Evolutionary conservation across 2,888 invertebrate species (phyloP), one percentile per base, ranked within the genome.

Genomic region (Drosophila mayaguana): DNA sequence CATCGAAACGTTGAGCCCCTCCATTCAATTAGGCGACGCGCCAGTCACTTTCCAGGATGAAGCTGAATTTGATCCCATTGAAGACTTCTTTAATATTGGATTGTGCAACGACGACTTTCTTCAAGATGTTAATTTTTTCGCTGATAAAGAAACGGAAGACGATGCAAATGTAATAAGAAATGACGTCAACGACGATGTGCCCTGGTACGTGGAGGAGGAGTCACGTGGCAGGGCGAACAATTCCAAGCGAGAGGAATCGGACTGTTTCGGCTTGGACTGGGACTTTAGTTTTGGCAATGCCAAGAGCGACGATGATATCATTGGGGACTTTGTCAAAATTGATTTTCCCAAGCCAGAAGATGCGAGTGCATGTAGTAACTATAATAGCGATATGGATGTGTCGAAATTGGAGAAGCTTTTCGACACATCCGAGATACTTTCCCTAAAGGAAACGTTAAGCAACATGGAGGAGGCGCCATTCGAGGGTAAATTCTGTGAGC

Each of bases 311-410:
- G 53, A 57, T 8, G 75, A 77, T 32, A 32, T 66, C 1, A 70
- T 79, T 43, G 71, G 80, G 1, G 71, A 77, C 18, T 79, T 40
- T 54, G 32, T 66, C 5, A 69, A 69, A 42, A 38, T 64, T 0
- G 61, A 74, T 5, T 63, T 61, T 34, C 51, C 68, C 28, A 48
- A 59, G 38, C 38, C 38, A 0, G 48, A 48, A 7, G 48, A 59
- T 25, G 3, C 38, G 2, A 38, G 11, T 20, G 25, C 38, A 11
- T 3, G 38, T 28, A 3, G 18, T 6, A 38, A 14, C 14, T 18
- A 11, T 22, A 55, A 60, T 2, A 11, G 14, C 20, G 25, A 50
- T n/a, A 28, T 60, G 0, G 46, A 54, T 6, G 0, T 55, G 3
- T 34, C 62, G 0, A 48, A 62, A 14, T 0, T 53, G 36, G 43